phyloP scores from a whole-genome alignment of 37 sponge, comb jelly and placozoan genomes.

The Diacarnus erythraeanus region DNA sequence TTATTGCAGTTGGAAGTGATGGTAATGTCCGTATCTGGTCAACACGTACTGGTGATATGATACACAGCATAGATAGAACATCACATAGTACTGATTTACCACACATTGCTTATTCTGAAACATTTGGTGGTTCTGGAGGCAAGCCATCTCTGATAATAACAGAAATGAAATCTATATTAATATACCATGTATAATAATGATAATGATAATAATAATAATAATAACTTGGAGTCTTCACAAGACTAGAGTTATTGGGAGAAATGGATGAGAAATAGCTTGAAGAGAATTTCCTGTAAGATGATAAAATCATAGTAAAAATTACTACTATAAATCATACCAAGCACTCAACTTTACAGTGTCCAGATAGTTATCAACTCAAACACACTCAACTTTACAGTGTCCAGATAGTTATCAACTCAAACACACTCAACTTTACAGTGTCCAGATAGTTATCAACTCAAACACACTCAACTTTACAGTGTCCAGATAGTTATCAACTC shows the following conservation, averaged over 20 bases:
- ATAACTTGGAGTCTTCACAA: too few species aligned
- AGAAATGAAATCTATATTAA: neutral
- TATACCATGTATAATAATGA: neutral
- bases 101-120: neutral
- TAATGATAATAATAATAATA: too few species aligned
- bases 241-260: neutral
- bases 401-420: too few species aligned
- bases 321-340: too few species aligned
- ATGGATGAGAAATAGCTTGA: neutral
- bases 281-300: neutral
- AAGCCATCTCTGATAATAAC: neutral
- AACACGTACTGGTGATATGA: slow-evolving; percentile 5
- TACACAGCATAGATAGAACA: neutral
- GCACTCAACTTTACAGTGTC: too few species aligned
- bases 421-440: too few species aligned
- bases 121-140: neutral
- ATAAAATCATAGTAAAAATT: too few species aligned
- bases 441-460: too few species aligned
- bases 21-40: slow-evolving; percentile 7
- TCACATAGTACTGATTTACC: neutral
- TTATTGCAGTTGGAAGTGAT: slow-evolving; percentile 37
- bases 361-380: too few species aligned
- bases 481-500: too few species aligned
- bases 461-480: too few species aligned
- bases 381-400: too few species aligned